Conservation (phyloP, 2,113 vertebrate species). For the Caranx melampygus region DNA sequence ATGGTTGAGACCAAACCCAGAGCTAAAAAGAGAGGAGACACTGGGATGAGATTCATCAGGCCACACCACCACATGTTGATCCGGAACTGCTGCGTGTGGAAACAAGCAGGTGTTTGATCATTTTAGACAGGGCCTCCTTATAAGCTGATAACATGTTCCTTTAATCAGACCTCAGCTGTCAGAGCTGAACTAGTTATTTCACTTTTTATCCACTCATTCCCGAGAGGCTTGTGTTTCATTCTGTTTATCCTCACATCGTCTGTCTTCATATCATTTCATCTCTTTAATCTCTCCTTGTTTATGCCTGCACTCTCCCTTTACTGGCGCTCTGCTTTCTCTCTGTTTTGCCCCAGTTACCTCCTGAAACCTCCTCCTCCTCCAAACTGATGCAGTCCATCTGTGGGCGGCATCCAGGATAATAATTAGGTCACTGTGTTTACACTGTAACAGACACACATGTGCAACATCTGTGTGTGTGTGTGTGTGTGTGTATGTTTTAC, state of each 20-base stretch:
- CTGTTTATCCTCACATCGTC: neutral
- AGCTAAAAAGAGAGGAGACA: too few relatives aligned
- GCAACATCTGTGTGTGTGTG: constrained; percentile 16
- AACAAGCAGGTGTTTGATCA: too few relatives aligned
- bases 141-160: neutral
- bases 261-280: constrained; percentile 21
- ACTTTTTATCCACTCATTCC: neutral
- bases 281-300: constrained; percentile 27
- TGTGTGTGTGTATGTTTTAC: neutral
- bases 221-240: neutral
- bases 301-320: neutral
- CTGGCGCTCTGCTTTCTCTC: neutral
- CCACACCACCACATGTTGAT: too few relatives aligned
- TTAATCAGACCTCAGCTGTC: neutral
- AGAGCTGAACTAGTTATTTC: neutral
- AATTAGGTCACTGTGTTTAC: constrained; percentile 47
- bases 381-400: constrained; percentile 57
- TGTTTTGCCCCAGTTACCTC: neutral
- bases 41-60: too few relatives aligned
- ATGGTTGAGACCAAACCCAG: too few relatives aligned
- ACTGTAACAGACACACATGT: constrained; percentile 13
- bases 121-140: too few relatives aligned
- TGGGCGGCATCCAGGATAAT: constrained; percentile 21
- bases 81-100: too few relatives aligned
- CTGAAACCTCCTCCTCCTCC: neutral